Base-by-base conservation (phyloP, 2,113 vertebrate species). In the Dicaeum eximium region DNA sequence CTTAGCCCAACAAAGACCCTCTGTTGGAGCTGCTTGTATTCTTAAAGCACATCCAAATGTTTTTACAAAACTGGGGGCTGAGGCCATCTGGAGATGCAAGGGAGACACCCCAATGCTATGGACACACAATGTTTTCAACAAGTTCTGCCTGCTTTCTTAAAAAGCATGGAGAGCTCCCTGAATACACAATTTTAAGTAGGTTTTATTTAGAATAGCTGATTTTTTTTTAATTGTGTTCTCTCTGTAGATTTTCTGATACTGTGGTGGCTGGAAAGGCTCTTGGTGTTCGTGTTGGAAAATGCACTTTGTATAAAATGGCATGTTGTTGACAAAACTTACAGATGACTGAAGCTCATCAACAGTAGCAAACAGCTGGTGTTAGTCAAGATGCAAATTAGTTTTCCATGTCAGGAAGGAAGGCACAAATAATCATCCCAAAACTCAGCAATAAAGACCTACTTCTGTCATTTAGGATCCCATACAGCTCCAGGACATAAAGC, bases 281-380 rank as follows among this genome's bases (percentile, higher is more conserved):
- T 50, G 71, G 33, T 77, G 35, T 30, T 90, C 5, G 0, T 77
- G 47, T 27, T 80, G 31, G 60, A 92, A 93, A 94, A 86, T 30
- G 28, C 0, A 1, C 51, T 77, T 19, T 53, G 75, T 78, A 90
- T 73, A 90, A 88, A 92, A 93, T 38, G 44, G 42, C 72, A 64
- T 71, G 47, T 28, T 92, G 77, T 64, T 86, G 93, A 80, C 94
- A 96, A 91, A 96, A 86, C 69, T 92, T 93, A 62, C 79, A 90
- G 88, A 93, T 64, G 75, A 94, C 85, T 90, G 71, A 93, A 90
- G 48, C 92, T 96, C 74, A 88, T 92, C 82, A 94, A 84, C 90
- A 94, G 94, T 93, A 94, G 93, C 95, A 93, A 94, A 93, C 95
- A 97, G 92, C 93, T 96, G 93, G 79, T 96, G 93, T 95, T 90